These are phyloP conservation scores for Zaprionus gabonicus DNA, from an alignment of 1,140 invertebrate genomes.

Conservation along the genomic window DNA sequence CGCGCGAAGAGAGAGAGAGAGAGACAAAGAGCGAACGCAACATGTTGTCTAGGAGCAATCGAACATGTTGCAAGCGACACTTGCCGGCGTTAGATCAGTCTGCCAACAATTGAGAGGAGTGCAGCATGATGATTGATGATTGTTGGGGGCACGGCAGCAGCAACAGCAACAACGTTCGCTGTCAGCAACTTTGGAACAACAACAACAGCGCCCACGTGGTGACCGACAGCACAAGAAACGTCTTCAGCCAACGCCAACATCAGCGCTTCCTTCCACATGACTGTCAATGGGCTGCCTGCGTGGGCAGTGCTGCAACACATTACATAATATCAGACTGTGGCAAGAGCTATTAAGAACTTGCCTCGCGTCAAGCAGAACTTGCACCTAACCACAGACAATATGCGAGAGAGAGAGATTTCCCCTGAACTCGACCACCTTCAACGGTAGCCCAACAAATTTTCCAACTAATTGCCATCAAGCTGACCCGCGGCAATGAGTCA, in stretches of 20 bases:
- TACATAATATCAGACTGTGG: constrained; percentile 43
- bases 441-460: constrained; percentile 61
- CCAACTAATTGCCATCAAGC: constrained; percentile 77
- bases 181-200: constrained; percentile 16
- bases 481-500: constrained; percentile 42
- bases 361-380: constrained; percentile 40
- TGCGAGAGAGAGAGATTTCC: constrained; percentile 21
- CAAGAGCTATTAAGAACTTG: constrained; percentile 38
- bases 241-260: constrained; percentile 41
- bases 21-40: constrained; percentile 10
- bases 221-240: constrained; percentile 8
- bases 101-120: not conserved
- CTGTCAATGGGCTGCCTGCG: constrained; percentile 30
- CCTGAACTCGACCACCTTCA: constrained; percentile 39
- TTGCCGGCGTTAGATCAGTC: constrained; percentile 16
- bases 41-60: constrained; percentile 19
- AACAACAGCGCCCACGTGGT: constrained; percentile 38
- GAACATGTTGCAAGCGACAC: constrained; percentile 12
- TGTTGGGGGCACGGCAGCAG: constrained; percentile 17
- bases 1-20: not conserved
- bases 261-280: constrained; percentile 46
- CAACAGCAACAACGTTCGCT: constrained; percentile 7
- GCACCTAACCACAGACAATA: not conserved
- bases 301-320: constrained; percentile 35
- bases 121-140: constrained; percentile 38